Percentiles rank a stretch among this genome's conserved stretches.
phyloP scores from a whole-genome alignment of 2,888 invertebrate genomes.

The Pachliopta kotzebuea region DNA sequence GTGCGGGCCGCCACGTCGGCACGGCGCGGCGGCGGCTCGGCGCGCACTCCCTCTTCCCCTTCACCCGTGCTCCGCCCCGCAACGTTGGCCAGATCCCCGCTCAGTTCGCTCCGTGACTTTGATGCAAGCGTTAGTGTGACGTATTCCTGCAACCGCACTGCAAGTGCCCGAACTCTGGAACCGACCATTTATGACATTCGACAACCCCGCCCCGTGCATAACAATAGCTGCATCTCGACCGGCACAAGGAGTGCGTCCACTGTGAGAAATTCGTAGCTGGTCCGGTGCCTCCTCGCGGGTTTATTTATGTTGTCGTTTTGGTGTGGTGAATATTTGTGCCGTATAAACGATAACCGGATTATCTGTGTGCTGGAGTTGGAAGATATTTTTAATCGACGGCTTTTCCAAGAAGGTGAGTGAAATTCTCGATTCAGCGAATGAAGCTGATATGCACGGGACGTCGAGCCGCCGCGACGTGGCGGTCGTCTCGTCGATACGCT shows the following conservation, averaged over 20 bases:
- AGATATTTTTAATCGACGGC: constrained; percentile 72
- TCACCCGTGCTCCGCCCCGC: constrained; percentile 40
- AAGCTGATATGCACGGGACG: constrained; percentile 46
- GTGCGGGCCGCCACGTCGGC: constrained; percentile 60
- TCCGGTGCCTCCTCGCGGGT: constrained; percentile 64
- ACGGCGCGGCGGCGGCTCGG: constrained; percentile 39
- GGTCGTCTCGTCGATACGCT: constrained; percentile 54
- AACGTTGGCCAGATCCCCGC: constrained; percentile 35
- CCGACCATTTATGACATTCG: constrained; percentile 75
- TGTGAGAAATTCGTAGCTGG: constrained; percentile 53
- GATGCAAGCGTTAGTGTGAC: constrained; percentile 55
- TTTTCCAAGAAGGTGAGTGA: constrained; percentile 68
- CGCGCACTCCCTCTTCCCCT: constrained; percentile 33
- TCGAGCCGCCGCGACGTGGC: constrained; percentile 68
- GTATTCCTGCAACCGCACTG: constrained; percentile 48
- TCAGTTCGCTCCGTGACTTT: constrained; percentile 69
- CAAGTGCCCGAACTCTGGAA: constrained; percentile 73
- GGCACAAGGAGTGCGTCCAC: constrained; percentile 65
- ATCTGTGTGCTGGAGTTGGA: constrained; percentile 74
- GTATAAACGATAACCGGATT: constrained; percentile 78
- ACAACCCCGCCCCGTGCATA: constrained; percentile 79
- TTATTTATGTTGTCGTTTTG: constrained; percentile 80
- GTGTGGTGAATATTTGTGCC: constrained; percentile 80
- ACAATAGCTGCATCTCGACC: constrained; percentile 69
- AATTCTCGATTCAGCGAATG: constrained; percentile 51